phyloP scores from a whole-genome alignment of 2,888 invertebrate species.

The Atrina japonica region DNA sequence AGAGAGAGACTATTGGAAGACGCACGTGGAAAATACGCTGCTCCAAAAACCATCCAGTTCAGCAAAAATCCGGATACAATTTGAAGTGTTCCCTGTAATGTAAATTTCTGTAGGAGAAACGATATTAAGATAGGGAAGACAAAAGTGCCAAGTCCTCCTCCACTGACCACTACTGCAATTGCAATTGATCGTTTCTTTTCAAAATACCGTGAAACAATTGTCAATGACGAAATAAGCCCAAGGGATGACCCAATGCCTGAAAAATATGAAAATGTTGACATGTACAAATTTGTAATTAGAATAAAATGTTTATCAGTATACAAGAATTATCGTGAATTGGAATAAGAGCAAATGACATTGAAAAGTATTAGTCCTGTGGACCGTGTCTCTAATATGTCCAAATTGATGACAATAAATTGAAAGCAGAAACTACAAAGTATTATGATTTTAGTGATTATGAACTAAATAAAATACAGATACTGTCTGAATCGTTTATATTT shows the following conservation, averaged over 20 bases:
- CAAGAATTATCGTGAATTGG: no score
- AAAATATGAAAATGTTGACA: not conserved
- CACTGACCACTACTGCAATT: not conserved
- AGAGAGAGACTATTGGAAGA: no score
- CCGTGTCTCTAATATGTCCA: no score
- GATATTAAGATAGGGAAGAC: constrained; percentile 12
- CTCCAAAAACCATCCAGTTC: not conserved
- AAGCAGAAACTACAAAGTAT: no score
- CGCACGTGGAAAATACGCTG: not conserved
- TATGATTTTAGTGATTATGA: no score
- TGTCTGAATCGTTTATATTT: no score
- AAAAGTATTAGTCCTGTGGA: no score
- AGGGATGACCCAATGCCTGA: constrained; percentile 7
- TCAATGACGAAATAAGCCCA: not conserved
- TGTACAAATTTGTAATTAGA: no score
- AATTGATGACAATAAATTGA: no score
- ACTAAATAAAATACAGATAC: no score
- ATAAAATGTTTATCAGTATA: no score
- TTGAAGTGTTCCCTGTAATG: not conserved
- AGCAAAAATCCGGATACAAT: constrained; percentile 9
- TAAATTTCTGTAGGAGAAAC: not conserved
- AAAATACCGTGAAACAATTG: constrained; percentile 9
- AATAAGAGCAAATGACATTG: no score
- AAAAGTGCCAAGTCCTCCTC: constrained; percentile 5
- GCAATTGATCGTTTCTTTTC: constrained; percentile 11